These are phyloP conservation scores for Drosophila kepulauana DNA, from an alignment of 1,140 invertebrate genomes.

Conservation along the genomic window DNA sequence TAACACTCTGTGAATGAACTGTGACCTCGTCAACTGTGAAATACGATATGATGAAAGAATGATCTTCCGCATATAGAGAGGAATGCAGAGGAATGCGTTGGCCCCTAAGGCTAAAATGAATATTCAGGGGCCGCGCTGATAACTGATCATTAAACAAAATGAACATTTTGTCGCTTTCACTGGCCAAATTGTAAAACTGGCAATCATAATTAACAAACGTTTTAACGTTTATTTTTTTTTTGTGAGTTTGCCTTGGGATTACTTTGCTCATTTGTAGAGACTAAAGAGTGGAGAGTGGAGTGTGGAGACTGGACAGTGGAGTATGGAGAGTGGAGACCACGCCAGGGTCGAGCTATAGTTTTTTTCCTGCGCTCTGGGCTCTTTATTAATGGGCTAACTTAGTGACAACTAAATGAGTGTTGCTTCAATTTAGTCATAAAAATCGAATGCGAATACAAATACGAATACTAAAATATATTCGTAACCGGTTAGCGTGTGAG, in stretches of 20 bases:
- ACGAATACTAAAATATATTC: neutral
- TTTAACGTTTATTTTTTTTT: constrained; percentile 2
- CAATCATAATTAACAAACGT: constrained; percentile 34
- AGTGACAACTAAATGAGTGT: constrained; percentile 76
- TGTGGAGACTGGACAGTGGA: neutral
- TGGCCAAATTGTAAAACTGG: constrained; percentile 29
- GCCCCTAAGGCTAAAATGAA: constrained; percentile 11
- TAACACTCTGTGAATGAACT: neutral
- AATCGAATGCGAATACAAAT: constrained; percentile 16
- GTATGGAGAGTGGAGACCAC: neutral
- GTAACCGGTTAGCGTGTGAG: constrained; percentile 47
- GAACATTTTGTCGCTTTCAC: constrained; percentile 39
- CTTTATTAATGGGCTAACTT: constrained; percentile 70
- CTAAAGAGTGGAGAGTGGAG: neutral
- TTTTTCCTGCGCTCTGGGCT: constrained; percentile 19
- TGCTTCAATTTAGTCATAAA: constrained; percentile 58
- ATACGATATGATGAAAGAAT: neutral
- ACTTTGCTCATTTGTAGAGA: neutral
- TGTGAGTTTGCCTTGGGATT: neutral
- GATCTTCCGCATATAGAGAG: neutral
- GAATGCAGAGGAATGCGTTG: neutral
- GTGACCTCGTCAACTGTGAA: no score
- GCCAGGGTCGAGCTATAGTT: constrained; percentile 34
- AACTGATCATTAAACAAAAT: constrained; percentile 32
- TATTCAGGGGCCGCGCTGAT: neutral